phyloP scores from a whole-genome alignment of 2,888 invertebrate genomes.

The Cyclophora punctaria region DNA sequence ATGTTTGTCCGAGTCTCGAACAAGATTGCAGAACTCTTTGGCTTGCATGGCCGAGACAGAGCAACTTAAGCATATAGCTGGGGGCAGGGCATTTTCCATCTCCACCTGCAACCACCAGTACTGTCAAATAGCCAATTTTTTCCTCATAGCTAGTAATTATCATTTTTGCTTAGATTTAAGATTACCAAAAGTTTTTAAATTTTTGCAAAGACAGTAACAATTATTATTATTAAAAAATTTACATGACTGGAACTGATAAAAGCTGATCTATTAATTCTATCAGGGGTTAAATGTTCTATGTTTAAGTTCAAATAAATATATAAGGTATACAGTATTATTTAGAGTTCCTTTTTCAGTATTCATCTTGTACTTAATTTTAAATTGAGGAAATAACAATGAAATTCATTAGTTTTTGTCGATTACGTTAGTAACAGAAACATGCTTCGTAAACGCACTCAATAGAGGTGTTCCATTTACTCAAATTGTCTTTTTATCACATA shows the following conservation, averaged over 20 bases:
- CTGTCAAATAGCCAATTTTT: constrained; percentile 40
- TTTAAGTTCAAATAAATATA: too few species aligned
- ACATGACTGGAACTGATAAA: not conserved
- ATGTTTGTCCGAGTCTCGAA: constrained; percentile 32
- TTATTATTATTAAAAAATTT: not conserved
- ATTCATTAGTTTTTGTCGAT: not conserved
- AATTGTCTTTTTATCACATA: too few species aligned
- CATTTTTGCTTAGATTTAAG: not conserved
- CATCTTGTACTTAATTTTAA: not conserved
- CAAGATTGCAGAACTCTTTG: constrained; percentile 44
- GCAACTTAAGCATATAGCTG: constrained; percentile 50
- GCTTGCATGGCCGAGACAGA: constrained; percentile 40
- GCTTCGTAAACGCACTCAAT: constrained; percentile 20
- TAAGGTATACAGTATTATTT: too few species aligned
- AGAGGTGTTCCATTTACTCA: not conserved
- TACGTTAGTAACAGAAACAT: not conserved
- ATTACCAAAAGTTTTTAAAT: not conserved
- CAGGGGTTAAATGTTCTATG: not conserved
- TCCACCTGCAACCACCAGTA: constrained; percentile 60
- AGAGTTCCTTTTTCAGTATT: too few species aligned
- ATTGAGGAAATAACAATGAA: not conserved
- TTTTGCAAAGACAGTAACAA: not conserved
- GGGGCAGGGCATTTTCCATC: constrained; percentile 46
- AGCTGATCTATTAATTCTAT: not conserved
- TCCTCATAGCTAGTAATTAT: not conserved